Percentiles rank a stretch among this genome's conserved stretches.
phyloP scores from a whole-genome alignment of 2,113 vertebrate species.

The Meleagris gallopavo region DNA sequence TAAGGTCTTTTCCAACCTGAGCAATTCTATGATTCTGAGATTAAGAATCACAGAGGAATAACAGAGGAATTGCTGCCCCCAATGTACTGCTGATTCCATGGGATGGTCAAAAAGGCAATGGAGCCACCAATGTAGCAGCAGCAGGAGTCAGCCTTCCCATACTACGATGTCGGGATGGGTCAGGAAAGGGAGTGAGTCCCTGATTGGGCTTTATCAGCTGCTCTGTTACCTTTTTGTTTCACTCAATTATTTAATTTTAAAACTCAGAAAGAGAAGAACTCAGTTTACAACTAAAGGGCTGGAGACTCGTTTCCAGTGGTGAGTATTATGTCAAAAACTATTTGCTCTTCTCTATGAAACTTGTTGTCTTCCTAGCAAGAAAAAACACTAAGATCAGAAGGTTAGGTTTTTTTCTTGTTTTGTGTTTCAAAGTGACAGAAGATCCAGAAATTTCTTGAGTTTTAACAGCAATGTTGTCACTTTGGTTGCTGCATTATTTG shows the following conservation, averaged over 20 bases:
- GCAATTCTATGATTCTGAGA: no score
- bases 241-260: not conserved
- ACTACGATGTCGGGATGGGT: not conserved
- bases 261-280: not conserved
- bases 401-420: not conserved
- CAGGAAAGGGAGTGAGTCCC: not conserved
- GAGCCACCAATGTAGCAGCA: not conserved
- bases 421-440: not conserved
- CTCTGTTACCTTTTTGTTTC: not conserved
- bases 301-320: not conserved
- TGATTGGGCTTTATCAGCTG: not conserved
- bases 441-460: not conserved
- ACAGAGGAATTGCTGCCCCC: not conserved
- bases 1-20: no score
- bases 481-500: not conserved
- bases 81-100: rapidly evolving
- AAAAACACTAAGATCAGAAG: not conserved
- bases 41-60: not conserved
- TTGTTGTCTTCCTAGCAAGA: not conserved
- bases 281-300: not conserved
- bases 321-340: not conserved
- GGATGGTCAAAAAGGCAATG: not conserved
- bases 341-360: not conserved
- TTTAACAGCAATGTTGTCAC: not conserved
- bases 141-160: not conserved